These are phyloP conservation scores for Epicauta chinensis DNA, from an alignment of 1,140 invertebrate species.

Conservation along the genomic window DNA sequence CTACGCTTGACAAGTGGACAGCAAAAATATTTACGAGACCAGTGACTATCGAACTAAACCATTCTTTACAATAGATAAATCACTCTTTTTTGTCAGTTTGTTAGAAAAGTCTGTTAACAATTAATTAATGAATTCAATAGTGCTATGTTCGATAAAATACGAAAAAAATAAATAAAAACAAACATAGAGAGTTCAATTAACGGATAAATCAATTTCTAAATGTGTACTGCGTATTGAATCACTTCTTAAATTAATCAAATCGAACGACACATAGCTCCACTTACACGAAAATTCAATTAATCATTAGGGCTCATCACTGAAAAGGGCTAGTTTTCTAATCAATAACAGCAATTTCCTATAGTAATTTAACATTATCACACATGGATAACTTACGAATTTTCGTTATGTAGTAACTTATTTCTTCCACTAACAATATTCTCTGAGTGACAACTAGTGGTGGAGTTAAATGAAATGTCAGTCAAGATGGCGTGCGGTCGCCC, in stretches of 20 bases:
- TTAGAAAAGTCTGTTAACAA: conserved; percentile 8
- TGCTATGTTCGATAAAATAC: too few relatives aligned
- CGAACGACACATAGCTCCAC: conserved; percentile 25
- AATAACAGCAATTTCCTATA: conserved; percentile 23
- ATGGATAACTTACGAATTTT: conserved; percentile 22
- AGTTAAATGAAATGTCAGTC: conserved; percentile 44
- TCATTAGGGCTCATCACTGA: conserved; percentile 26
- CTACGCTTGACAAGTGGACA: conserved; percentile 25
- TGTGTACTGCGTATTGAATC: conserved; percentile 25
- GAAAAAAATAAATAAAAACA: too few relatives aligned
- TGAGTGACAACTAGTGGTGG: conserved; percentile 39
- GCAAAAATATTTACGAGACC: conserved; percentile 27
- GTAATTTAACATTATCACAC: conserved; percentile 38
- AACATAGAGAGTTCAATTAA: conserved; percentile 17
- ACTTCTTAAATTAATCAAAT: conserved; percentile 32
- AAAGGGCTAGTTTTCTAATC: conserved; percentile 31
- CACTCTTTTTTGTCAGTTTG: conserved; percentile 10
- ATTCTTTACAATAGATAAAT: conserved; percentile 15
- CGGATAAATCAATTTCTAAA: conserved; percentile 26
- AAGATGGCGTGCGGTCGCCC: conserved; percentile 35
- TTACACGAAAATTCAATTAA: conserved; percentile 34
- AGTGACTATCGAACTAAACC: conserved; percentile 1
- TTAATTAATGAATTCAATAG: conserved; percentile 5
- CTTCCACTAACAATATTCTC: conserved; percentile 26
- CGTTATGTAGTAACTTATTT: conserved; percentile 5